phyloP scores from a whole-genome alignment of 1,140 invertebrate genomes.

The Ips nitidus region DNA sequence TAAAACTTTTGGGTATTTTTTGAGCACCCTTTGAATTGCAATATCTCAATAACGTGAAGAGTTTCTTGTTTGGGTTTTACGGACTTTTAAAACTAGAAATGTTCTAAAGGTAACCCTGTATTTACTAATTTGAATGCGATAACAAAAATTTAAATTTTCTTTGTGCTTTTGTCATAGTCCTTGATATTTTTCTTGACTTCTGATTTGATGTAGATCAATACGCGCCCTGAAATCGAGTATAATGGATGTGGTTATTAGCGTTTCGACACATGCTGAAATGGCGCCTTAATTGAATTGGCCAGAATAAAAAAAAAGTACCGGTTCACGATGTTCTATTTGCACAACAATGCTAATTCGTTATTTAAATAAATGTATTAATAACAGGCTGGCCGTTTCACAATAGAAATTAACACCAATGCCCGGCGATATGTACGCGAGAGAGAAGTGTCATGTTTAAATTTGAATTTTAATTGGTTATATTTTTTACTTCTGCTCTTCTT shows the following conservation, averaged over 20 bases:
- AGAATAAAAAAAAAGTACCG: constrained; percentile 8
- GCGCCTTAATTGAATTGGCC: constrained; percentile 10
- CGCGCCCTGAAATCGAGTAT: no score
- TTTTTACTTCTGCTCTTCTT: not conserved
- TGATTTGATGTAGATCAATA: no score
- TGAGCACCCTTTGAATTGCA: no score
- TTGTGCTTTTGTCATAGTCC: no score
- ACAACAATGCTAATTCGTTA: constrained; percentile 16
- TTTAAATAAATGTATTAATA: constrained; percentile 28
- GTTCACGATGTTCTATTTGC: constrained; percentile 18
- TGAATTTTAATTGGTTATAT: constrained; percentile 17
- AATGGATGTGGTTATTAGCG: not conserved
- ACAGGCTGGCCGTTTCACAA: constrained; percentile 8
- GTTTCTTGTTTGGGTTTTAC: no score
- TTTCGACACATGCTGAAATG: constrained; percentile 1
- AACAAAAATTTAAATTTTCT: no score
- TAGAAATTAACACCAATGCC: constrained; percentile 20
- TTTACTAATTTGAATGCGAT: no score
- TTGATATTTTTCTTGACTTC: no score
- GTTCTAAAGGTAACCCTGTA: no score
- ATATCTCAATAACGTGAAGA: no score
- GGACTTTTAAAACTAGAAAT: no score
- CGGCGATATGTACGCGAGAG: constrained; percentile 2
- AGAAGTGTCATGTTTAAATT: constrained; percentile 22
- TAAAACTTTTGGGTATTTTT: no score